phyloP scores from a whole-genome alignment of 2,888 invertebrate species.

The Actias luna region DNA sequence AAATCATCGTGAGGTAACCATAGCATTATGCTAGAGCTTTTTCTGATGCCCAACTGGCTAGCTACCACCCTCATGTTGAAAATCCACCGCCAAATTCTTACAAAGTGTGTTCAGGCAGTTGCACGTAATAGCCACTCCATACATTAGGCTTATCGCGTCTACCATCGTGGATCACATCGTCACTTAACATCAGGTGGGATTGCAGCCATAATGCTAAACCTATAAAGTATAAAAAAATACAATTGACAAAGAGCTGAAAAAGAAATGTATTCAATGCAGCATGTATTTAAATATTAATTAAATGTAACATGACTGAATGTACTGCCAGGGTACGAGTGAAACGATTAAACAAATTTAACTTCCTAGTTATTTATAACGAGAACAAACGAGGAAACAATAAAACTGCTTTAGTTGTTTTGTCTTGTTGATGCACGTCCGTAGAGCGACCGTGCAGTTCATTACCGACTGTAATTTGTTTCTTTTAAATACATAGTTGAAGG shows the following conservation, averaged over 20 bases:
- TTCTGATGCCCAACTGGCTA: too few species aligned
- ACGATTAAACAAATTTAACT: neutral
- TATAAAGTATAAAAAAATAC: too few species aligned
- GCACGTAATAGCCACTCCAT: too few species aligned
- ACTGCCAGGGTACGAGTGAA: neutral
- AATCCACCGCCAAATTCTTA: too few species aligned
- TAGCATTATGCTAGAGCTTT: too few species aligned
- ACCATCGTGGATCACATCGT: too few species aligned
- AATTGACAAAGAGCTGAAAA: neutral
- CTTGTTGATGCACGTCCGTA: conserved; percentile 9
- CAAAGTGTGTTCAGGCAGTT: too few species aligned
- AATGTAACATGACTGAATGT: neutral
- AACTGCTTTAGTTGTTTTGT: neutral
- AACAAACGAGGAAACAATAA: neutral
- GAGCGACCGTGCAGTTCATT: conserved; percentile 4
- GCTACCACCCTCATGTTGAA: too few species aligned
- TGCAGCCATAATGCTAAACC: too few species aligned
- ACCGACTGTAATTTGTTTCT: conserved; percentile 12
- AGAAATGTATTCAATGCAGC: neutral
- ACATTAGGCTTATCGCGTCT: too few species aligned
- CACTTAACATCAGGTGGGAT: too few species aligned
- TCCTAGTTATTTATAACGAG: conserved; percentile 2
- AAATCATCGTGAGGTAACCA: too few species aligned
- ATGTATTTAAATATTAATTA: neutral
- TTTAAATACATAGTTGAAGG: conserved; percentile 6